phyloP scores from a whole-genome alignment of 2,113 vertebrate species.

The Barbus barbus region DNA sequence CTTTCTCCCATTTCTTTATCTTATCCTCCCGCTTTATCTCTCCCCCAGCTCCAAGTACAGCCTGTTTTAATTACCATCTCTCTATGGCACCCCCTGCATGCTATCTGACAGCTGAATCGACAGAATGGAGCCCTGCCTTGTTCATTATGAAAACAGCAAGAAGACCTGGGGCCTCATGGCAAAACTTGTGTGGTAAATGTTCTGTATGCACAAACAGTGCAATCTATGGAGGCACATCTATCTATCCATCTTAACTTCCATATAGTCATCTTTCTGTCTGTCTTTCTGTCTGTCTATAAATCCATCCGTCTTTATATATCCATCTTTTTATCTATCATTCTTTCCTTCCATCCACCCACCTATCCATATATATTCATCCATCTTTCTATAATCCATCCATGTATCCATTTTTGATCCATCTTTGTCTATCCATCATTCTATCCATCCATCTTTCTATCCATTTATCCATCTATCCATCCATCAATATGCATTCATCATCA shows the following conservation, averaged over 20 bases:
- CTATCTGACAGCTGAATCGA: slow-evolving; percentile 59
- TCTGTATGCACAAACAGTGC: background rate
- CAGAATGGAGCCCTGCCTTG: slow-evolving; percentile 46
- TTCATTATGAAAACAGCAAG: slow-evolving; percentile 49
- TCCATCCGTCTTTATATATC: background rate
- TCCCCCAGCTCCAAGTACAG: slow-evolving; percentile 35
- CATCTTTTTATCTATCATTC: background rate
- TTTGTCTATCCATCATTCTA: background rate
- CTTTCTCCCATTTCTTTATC: slow-evolving; percentile 30
- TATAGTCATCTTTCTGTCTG: background rate
- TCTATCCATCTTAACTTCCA: background rate
- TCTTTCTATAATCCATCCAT: no score
- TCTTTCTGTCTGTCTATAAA: background rate
- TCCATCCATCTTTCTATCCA: background rate
- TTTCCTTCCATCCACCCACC: background rate
- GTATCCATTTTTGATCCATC: background rate
- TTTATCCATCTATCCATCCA: background rate
- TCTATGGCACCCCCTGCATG: slow-evolving; percentile 49
- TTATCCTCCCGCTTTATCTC: slow-evolving; percentile 50
- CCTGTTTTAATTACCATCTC: slow-evolving; percentile 57
- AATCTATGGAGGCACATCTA: background rate
- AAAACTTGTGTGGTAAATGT: background rate
- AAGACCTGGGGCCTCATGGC: slow-evolving; percentile 15
- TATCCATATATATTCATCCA: background rate
- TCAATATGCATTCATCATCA: no score